Conservation (phyloP, 2,797 vertebrate genomes). For the Xiphophorus birchmanni region DNA sequence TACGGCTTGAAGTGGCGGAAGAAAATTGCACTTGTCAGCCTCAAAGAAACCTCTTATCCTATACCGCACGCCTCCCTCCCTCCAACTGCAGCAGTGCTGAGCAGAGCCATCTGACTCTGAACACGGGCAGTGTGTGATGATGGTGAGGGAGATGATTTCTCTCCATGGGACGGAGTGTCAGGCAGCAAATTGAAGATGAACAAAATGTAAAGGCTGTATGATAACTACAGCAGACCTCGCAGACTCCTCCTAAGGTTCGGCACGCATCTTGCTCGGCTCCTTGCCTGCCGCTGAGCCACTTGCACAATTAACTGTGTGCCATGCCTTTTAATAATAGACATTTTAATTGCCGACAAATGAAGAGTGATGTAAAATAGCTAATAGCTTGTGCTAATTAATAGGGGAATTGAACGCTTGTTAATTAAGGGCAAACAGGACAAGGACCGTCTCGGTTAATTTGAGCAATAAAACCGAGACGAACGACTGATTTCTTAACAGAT, state of each 20-base stretch:
- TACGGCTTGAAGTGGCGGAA: neutral
- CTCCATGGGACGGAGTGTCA: constrained; percentile 50
- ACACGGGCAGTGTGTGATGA: constrained; percentile 29
- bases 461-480: constrained; percentile 85
- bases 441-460: constrained; percentile 85
- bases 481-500: constrained; percentile 87
- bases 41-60: constrained; percentile 25
- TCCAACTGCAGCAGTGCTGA: constrained; percentile 21
- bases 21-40: constrained; percentile 25
- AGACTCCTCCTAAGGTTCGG: constrained; percentile 42
- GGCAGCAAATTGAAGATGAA: constrained; percentile 42
- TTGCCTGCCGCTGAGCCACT: constrained; percentile 58
- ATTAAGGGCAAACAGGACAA: constrained; percentile 96
- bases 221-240: constrained; percentile 31
- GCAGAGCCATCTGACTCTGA: constrained; percentile 29
- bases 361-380: constrained; percentile 92
- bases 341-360: constrained; percentile 93
- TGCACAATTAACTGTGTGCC: constrained; percentile 83
- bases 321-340: constrained; percentile 89
- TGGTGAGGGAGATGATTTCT: constrained; percentile 31
- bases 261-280: constrained; percentile 34
- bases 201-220: constrained; percentile 60
- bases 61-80: constrained; percentile 3
- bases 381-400: constrained; percentile 93
- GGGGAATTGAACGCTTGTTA: constrained; percentile 89